These are phyloP conservation scores for Bellardia pandia DNA, from an alignment of 2,888 invertebrate genomes.

Conservation along the genomic window DNA sequence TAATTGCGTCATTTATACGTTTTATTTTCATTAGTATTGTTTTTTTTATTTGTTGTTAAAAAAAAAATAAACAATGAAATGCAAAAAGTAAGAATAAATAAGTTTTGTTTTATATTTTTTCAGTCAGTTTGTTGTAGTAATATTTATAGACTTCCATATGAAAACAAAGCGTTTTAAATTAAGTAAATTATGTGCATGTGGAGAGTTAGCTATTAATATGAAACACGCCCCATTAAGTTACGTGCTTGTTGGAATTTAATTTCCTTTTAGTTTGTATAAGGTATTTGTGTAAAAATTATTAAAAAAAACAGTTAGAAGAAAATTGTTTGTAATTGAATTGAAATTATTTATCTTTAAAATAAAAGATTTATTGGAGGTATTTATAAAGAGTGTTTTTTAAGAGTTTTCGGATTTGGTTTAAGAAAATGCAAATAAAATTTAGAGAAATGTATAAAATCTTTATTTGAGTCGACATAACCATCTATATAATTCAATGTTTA, in stretches of 20 bases:
- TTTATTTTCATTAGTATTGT: slow-evolving; percentile 12
- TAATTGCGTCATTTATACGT: slow-evolving; percentile 61
- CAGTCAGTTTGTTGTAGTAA: slow-evolving; percentile 7
- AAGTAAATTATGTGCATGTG: slow-evolving; percentile 3
- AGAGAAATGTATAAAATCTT: too few relatives aligned
- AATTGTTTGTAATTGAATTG: not conserved
- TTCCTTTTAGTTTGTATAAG: not conserved
- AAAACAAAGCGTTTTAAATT: slow-evolving; percentile 38
- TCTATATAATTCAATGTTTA: too few relatives aligned
- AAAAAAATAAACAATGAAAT: slow-evolving; percentile 27
- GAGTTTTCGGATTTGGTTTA: too few relatives aligned
- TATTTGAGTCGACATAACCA: too few relatives aligned
- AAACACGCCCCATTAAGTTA: slow-evolving; percentile 31
- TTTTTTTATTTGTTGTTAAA: slow-evolving; percentile 18
- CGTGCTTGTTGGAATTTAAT: slow-evolving; percentile 3
- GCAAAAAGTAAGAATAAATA: slow-evolving; percentile 19
- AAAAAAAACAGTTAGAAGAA: not conserved
- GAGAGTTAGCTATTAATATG: slow-evolving; percentile 11
- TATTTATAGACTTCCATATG: slow-evolving; percentile 32
- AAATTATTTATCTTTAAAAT: too few relatives aligned
- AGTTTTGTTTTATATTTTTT: slow-evolving; percentile 2
- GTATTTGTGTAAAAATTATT: too few relatives aligned
- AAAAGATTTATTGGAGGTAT: too few relatives aligned
- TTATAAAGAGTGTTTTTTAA: too few relatives aligned
- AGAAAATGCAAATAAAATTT: too few relatives aligned